A percentile compares a stretch with the other conserved stretches of the same genome.
Evolutionary conservation across 2,113 vertebrate genomes (phyloP).

Genomic region (Crypturellus undulatus): DNA sequence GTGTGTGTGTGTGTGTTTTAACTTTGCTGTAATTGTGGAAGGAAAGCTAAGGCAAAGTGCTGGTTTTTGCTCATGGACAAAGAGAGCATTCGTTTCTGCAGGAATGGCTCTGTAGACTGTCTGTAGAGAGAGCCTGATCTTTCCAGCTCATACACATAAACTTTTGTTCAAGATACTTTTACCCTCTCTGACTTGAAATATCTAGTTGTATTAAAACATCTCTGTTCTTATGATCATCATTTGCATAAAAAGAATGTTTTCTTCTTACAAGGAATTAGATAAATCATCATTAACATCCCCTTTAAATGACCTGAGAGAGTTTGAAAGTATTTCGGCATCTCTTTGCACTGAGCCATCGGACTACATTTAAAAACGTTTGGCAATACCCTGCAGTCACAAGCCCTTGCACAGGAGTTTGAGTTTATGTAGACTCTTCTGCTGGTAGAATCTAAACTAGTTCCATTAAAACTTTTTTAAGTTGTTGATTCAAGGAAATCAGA

Average conservation of each 20-base stretch:
- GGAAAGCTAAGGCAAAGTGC: not conserved
- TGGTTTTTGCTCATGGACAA: not conserved
- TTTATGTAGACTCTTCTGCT: not conserved
- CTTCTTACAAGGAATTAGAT: not conserved
- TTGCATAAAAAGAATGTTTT: not conserved
- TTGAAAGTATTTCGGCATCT: not conserved
- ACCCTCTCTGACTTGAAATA: not conserved
- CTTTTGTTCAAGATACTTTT: not conserved
- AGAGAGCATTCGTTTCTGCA: not conserved
- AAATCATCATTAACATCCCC: slow-evolving; percentile 31
- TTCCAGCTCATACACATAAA: not conserved
- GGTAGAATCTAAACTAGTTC: not conserved
- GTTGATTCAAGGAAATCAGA: slow-evolving; percentile 5
- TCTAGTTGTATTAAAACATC: not conserved
- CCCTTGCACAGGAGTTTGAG: not conserved
- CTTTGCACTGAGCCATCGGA: not conserved
- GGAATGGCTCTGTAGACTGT: not conserved
- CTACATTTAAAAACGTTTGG: not conserved
- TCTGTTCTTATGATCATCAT: not conserved
- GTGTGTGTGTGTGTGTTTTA: not conserved
- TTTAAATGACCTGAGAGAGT: slow-evolving; percentile 25
- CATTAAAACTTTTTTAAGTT: not conserved
- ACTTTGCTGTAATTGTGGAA: not conserved
- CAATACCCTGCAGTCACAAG: not conserved
- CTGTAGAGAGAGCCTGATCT: not conserved